Percentiles rank a stretch among this genome's conserved stretches.
Conservation (phyloP, 2,888 invertebrate genomes). For the Callyntrura sp. region DNA sequence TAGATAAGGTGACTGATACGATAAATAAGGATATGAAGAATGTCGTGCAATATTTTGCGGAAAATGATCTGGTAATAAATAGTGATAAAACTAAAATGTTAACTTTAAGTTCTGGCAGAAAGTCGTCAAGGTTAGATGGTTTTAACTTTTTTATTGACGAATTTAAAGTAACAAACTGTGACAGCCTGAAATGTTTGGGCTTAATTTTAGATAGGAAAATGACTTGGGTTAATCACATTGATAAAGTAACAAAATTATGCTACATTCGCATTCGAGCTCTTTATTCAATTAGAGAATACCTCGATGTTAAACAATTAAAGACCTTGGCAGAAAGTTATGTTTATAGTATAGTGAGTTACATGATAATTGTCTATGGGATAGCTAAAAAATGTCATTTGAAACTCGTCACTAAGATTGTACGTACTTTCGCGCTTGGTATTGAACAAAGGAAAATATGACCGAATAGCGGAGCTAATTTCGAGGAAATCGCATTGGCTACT, state of each 20-base stretch:
- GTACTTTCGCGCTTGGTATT: background rate
- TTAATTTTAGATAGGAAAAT: slow-evolving; percentile 8
- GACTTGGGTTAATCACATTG: slow-evolving; percentile 25
- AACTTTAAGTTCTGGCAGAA: background rate
- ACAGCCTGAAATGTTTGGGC: background rate
- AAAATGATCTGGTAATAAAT: background rate
- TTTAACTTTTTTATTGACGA: background rate
- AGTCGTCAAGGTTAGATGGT: background rate
- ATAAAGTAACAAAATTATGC: slow-evolving; percentile 11
- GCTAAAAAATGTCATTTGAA: background rate
- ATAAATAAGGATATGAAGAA: background rate
- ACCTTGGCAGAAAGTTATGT: background rate
- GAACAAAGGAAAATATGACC: background rate
- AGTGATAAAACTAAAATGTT: slow-evolving; percentile 36
- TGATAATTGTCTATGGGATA: background rate
- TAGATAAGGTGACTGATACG: background rate
- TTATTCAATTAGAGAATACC: background rate
- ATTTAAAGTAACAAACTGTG: background rate
- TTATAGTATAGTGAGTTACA: background rate
- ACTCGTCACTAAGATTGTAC: background rate
- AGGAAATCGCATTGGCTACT: background rate
- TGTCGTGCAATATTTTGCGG: background rate
- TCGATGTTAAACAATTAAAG: slow-evolving; percentile 2
- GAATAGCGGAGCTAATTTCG: background rate
- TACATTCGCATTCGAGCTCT: slow-evolving; percentile 32